Evolutionary conservation across 1,140 invertebrate species (phyloP).

Genomic region (Drosophila repletoides): DNA sequence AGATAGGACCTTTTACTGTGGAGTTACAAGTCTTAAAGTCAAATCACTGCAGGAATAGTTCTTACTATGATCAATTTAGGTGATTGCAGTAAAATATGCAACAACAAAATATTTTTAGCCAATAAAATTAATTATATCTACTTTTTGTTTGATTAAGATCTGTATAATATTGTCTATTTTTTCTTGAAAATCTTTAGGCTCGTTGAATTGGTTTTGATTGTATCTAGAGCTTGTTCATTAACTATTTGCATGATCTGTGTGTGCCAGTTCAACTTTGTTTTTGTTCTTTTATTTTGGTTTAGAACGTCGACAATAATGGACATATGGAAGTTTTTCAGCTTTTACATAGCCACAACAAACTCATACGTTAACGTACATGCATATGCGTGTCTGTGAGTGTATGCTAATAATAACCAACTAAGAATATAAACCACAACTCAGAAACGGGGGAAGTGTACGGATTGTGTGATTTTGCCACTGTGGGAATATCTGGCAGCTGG

Average conservation of each 20-base stretch:
- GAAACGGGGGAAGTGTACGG: neutral
- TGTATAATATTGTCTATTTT: no score
- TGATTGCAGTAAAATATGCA: no score
- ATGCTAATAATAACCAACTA: slow-evolving; percentile 19
- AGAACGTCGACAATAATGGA: slow-evolving; percentile 31
- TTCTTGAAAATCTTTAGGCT: no score
- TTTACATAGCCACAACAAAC: neutral
- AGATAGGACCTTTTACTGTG: no score
- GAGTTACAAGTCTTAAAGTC: no score
- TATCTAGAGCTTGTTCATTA: neutral
- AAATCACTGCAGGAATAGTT: no score
- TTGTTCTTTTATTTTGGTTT: slow-evolving; percentile 16
- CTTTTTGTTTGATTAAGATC: no score
- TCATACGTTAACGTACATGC: neutral
- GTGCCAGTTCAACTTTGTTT: neutral
- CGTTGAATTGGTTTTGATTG: neutral
- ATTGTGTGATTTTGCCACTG: neutral
- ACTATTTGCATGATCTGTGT: slow-evolving; percentile 11
- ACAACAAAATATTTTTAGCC: no score
- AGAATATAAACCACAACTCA: neutral
- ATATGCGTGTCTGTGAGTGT: neutral
- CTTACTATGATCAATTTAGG: no score
- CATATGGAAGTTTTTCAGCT: slow-evolving; percentile 15
- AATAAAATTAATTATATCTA: no score
- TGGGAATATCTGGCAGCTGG: slow-evolving; percentile 46